Base-by-base conservation (phyloP, 2,888 invertebrate species). In the Acleris literana region DNA sequence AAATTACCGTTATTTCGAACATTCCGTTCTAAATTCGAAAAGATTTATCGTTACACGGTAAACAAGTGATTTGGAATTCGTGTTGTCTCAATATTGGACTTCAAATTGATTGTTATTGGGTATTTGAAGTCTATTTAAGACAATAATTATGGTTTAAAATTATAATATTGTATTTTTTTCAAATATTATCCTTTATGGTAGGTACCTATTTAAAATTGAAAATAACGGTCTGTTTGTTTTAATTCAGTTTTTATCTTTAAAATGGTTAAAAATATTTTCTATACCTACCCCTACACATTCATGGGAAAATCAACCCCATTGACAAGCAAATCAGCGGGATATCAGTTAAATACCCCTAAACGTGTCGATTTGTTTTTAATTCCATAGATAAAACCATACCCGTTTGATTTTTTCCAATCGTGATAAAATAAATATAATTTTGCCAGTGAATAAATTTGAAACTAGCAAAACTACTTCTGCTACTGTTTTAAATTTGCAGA, bases 281-380 rank as follows among this genome's bases (percentile, higher is more conserved):
- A 22, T 4, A 22, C 22, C 22, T 22, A 25, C 16, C 25, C 25
- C 17, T 6, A 46, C n/a, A 11, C 13, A 1, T 22, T 44, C 44
- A 51, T 65, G 65, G 22, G 60, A 65, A 65, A 51, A 5, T 20
- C 25, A 13, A 5, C 1, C 33, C 16, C 13, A 18, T 20, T 43
- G 22, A 44, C 2, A 55, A 60, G 25, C 44, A 56, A 55, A 60
- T 17, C 49, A 17, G 51, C 33, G 20, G 66, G 66, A 56, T 22
- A 46, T 13, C 44, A 20, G 20, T 18, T 57, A 62, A 66, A 57
- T 57, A 62, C 61, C 66, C 48, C 52, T 62, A 62, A 66, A 66
- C 66, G 66, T 66, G 66, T 57, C 46, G 66, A 66, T 66, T 66
- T 46, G 53, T 62, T 66, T 66, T 43, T 25, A 61, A 61, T 66